Evolutionary conservation across 2,797 vertebrate species (phyloP).

Genomic region (Halcyon chelicuti): DNA sequence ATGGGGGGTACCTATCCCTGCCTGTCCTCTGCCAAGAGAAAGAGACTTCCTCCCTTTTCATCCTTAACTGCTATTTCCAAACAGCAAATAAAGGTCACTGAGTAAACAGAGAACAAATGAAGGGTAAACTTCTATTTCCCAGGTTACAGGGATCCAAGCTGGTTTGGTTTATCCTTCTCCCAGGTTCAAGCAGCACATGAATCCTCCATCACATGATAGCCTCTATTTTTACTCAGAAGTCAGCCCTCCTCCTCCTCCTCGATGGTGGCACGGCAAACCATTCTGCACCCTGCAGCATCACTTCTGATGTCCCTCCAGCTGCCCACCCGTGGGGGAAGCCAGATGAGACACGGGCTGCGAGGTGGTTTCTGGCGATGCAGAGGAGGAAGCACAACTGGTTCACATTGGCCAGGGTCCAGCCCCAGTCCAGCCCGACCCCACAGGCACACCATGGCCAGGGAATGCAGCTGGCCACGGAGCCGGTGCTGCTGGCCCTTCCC

Average conservation of each 20-base stretch:
- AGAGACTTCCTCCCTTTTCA: neutral
- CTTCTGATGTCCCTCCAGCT: neutral
- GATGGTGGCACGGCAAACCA: rapidly evolving
- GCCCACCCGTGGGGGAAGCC: rapidly evolving
- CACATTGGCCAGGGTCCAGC: neutral
- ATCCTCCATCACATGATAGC: neutral
- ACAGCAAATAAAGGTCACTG: neutral
- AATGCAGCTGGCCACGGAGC: neutral
- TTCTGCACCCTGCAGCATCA: neutral
- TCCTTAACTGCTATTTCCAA: neutral
- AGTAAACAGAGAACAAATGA: neutral
- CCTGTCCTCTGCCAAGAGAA: neutral
- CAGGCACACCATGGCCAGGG: neutral
- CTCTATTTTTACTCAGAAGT: neutral
- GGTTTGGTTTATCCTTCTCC: neutral
- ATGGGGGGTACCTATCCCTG: rapidly evolving
- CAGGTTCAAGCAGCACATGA: neutral
- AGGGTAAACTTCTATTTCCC: neutral
- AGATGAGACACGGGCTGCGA: neutral
- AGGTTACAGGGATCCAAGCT: neutral
- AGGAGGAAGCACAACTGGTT: neutral
- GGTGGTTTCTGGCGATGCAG: neutral
- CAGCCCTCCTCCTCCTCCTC: neutral
- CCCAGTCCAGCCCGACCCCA: neutral
- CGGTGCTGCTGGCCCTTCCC: neutral